A percentile compares a stretch with the other conserved stretches of the same genome.
These are phyloP conservation scores for rat (Rattus norvegicus) DNA, from an alignment of 2,113 vertebrate genomes.

Conservation along the genomic window GRCr8 NC_086021.1:172139001-172139500, in stretches of 20 bases:
- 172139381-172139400: neutral
- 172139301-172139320: too few relatives aligned
- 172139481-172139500: too few relatives aligned
- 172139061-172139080: neutral
- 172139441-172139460: too few relatives aligned
- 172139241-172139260: neutral
- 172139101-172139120: neutral
- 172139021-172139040: neutral
- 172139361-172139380: neutral
- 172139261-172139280: neutral
- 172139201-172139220: neutral
- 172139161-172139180: neutral
- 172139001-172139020: neutral
- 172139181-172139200: neutral
- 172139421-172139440: neutral
- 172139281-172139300: too few relatives aligned
- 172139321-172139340: too few relatives aligned
- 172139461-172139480: too few relatives aligned
- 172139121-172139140: neutral
- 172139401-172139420: neutral
- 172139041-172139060: neutral
- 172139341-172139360: neutral
- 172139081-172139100: neutral
- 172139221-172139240: neutral
- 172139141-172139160: neutral